Conservation (phyloP, 23 tunicate species). For the Trididemnum miniatum region DNA sequence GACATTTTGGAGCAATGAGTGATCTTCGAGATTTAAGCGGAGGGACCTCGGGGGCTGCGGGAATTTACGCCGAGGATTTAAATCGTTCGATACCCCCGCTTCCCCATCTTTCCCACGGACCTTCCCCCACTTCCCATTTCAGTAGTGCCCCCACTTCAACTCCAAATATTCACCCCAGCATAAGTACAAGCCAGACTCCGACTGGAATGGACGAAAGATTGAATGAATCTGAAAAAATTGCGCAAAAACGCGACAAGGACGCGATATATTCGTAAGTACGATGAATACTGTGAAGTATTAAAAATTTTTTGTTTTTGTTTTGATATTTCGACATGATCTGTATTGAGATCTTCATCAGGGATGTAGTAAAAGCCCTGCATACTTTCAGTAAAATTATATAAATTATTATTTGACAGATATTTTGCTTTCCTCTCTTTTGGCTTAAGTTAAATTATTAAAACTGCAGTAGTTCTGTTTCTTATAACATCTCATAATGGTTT, state of each 20-base stretch:
- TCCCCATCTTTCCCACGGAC: conserved; percentile 72
- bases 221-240: conserved; percentile 64
- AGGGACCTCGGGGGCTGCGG: conserved; percentile 60
- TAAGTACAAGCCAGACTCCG: conserved; percentile 38
- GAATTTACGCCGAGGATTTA: conserved; percentile 86
- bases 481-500: too few species aligned
- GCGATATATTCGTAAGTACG: conserved; percentile 84
- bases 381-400: too few species aligned
- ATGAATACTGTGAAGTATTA: too few species aligned
- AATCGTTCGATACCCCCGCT: conserved; percentile 86
- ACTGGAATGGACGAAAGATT: conserved; percentile 54
- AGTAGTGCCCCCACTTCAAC: conserved; percentile 39
- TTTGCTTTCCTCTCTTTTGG: too few species aligned
- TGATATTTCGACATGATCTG: too few species aligned
- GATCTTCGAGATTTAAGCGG: conserved; percentile 60
- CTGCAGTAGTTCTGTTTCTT: too few species aligned
- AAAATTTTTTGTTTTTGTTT: too few species aligned
- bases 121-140: conserved; percentile 47
- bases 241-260: conserved; percentile 72
- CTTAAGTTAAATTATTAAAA: too few species aligned
- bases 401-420: too few species aligned
- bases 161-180: conserved; percentile 36
- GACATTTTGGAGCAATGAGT: conserved; percentile 82
- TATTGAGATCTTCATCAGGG: too few species aligned
- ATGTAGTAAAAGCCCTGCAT: too few species aligned